Evolutionary conservation across 2,113 vertebrate species (phyloP), one percentile per base, ranked within the genome.

Genomic region (Tapirus terrestris): DNA sequence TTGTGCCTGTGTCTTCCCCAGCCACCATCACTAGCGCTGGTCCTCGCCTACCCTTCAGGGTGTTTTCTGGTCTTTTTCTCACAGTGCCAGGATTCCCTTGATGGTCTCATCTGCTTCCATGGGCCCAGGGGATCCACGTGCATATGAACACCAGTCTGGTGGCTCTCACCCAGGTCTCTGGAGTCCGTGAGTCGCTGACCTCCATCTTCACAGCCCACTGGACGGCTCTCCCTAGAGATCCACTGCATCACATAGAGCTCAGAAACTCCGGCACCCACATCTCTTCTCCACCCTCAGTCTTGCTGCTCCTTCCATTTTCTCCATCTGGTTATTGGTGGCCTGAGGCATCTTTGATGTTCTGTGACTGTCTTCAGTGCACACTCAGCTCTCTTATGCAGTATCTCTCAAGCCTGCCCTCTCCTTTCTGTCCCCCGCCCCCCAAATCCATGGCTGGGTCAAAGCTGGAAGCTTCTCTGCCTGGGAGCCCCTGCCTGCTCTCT

Each of bases 161-260:
- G 8, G 45, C n/a, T 39, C 7, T 72, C 23, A 8, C 29, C 8
- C 10, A 45, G 36, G 56, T 36, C 39, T 53, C 23, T 2, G 3
- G 63, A 2, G 82, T 25, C 36, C 12, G 5, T 51, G 58, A 16
- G 25, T 39, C n/a, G 5, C 20, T 8, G 33, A 36, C 33, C 72
- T 65, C 31, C 20, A 14, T 27, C 9, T 13, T 18, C 39, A 10
- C 11, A 25, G 21, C 45, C 21, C n/a, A 3, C n/a, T 13, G 25
- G 45, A 31, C 12, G 56, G 29, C 65, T 82, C n/a, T 82, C 6
- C 45, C 7, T 27, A 3, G 33, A 39, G 3, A 5, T 12, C 27
- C 4, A 0, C 9, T 0, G 2, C 1, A 17, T 60, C 7, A 1
- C 1, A 0, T 4, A 3, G 67, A 53, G 20, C 13, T 33, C 56